Conservation (phyloP, 2,888 invertebrate species). For the Hirtodrosophila confusa region DNA sequence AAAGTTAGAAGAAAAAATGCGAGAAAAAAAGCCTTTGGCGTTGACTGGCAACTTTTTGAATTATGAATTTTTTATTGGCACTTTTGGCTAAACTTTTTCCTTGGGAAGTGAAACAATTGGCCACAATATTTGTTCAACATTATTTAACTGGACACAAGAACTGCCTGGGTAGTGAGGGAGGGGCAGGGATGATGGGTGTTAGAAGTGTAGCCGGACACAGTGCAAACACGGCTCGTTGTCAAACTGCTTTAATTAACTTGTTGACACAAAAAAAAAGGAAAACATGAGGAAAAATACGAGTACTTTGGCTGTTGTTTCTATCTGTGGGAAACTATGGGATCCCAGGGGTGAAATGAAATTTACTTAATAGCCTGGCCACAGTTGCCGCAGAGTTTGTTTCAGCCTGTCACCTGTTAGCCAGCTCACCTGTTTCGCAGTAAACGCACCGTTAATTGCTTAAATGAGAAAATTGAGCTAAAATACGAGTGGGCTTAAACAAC, state of each 20-base stretch:
- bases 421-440: constrained; percentile 55
- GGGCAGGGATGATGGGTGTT: constrained; percentile 4
- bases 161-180: no score
- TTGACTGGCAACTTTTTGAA: background rate
- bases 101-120: background rate
- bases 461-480: constrained; percentile 65
- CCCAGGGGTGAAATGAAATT: constrained; percentile 69
- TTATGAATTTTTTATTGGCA: background rate
- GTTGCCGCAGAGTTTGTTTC: constrained; percentile 13
- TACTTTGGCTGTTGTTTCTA: constrained; percentile 22
- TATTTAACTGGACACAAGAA: background rate
- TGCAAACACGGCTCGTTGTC: constrained; percentile 60
- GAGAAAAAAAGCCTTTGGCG: background rate
- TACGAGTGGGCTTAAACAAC: constrained; percentile 22
- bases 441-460: constrained; percentile 65
- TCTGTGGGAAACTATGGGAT: constrained; percentile 1
- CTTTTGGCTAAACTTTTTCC: background rate
- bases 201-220: constrained; percentile 6
- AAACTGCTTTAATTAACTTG: constrained; percentile 78
- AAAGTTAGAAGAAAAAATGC: background rate
- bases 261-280: constrained; percentile 54
- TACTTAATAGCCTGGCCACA: constrained; percentile 39
- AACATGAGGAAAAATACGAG: constrained; percentile 4
- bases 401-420: constrained; percentile 43
- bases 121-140: background rate